These are phyloP conservation scores for Trichopria drosophilae DNA, from an alignment of 2,888 invertebrate species.

Conservation along the genomic window DNA sequence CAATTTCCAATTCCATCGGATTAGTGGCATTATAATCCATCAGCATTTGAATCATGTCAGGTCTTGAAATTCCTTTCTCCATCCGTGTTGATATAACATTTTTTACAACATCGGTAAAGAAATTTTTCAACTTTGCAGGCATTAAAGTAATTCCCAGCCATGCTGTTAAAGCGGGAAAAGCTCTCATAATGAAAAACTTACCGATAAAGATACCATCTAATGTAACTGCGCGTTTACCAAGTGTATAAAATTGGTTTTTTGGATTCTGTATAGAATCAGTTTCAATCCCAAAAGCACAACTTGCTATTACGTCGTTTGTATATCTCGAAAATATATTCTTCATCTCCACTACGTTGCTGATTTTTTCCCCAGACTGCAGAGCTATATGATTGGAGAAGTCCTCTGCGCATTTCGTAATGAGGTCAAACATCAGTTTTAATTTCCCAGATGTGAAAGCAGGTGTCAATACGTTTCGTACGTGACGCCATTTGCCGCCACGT, in stretches of 20 bases:
- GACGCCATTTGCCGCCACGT: conserved; percentile 59
- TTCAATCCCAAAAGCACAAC: conserved; percentile 40
- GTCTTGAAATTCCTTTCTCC: conserved; percentile 52
- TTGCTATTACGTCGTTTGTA: conserved; percentile 31
- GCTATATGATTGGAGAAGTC: too few species aligned
- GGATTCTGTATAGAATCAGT: conserved; percentile 43
- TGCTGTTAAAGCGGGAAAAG: conserved; percentile 32
- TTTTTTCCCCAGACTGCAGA: not conserved
- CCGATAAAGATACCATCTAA: conserved; percentile 15
- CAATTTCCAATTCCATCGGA: conserved; percentile 4
- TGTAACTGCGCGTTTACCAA: conserved; percentile 32
- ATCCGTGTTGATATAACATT: conserved; percentile 38
- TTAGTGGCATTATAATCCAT: conserved; percentile 55
- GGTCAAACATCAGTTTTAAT: conserved; percentile 61
- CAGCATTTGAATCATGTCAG: conserved; percentile 65
- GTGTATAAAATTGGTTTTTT: conserved; percentile 43
- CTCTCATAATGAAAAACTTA: conserved; percentile 32
- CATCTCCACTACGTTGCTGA: conserved; percentile 33
- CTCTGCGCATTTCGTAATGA: too few species aligned
- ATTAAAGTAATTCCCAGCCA: conserved; percentile 30
- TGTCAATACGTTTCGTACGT: conserved; percentile 60
- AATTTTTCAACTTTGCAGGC: conserved; percentile 18
- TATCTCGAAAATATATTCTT: conserved; percentile 43
- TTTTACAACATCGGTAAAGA: conserved; percentile 36
- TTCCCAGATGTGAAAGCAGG: conserved; percentile 64